Percentiles rank a stretch among this genome's conserved stretches.
These are phyloP conservation scores for Oscheius sp. DNA, from an alignment of 1,140 invertebrate species.

Conservation along the genomic window DNA sequence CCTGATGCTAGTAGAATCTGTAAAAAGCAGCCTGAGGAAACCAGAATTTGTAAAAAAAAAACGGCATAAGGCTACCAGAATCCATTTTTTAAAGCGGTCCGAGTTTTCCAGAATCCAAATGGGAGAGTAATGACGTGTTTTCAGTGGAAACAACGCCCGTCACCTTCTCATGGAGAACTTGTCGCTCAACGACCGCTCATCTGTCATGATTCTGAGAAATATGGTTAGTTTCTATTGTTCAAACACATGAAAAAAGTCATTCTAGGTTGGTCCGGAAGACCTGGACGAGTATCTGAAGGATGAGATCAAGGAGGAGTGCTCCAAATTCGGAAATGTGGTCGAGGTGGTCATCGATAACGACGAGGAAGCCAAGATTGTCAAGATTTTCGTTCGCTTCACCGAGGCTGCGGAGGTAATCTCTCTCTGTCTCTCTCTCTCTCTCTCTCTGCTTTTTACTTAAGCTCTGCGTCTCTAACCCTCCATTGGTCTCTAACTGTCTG, in stretches of 20 bases:
- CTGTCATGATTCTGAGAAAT: constrained; percentile 88
- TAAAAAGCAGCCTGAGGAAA: no score
- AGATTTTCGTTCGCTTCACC: constrained; percentile 96
- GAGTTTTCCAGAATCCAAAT: no score
- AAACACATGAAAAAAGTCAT: background rate
- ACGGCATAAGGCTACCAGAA: no score
- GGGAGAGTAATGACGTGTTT: no score
- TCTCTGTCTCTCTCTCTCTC: no score
- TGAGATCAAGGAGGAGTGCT: constrained; percentile 96
- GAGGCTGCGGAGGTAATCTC: constrained; percentile 73
- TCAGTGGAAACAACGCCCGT: constrained; percentile 91
- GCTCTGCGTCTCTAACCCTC: no score
- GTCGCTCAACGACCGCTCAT: constrained; percentile 73
- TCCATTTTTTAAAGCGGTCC: no score
- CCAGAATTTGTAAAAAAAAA: no score
- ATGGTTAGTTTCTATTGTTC: constrained; percentile 76
- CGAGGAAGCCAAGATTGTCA: constrained; percentile 81
- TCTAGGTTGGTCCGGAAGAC: constrained; percentile 73
- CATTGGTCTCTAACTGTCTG: no score
- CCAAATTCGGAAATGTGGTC: constrained; percentile 68
- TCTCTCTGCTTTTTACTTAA: no score
- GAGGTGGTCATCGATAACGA: constrained; percentile 81
- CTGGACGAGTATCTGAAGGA: constrained; percentile 92
- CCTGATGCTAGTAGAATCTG: no score
- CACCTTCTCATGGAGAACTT: constrained; percentile 98